phyloP scores from a whole-genome alignment of 2,888 invertebrate genomes.

The Ennomos erosarius region DNA sequence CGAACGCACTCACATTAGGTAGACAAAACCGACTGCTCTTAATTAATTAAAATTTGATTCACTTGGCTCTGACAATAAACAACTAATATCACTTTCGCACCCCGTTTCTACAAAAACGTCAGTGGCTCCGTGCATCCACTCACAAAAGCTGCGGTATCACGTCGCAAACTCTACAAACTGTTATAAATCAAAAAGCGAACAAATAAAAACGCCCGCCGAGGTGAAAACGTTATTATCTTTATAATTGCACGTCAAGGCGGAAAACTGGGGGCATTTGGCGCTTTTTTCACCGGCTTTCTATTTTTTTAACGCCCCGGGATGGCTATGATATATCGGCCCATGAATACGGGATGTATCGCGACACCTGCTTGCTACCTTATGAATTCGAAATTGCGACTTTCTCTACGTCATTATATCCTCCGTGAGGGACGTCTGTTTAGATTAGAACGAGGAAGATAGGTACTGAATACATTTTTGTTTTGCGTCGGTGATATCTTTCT shows the following conservation, averaged over 20 bases:
- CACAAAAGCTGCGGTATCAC: slow-evolving; percentile 31
- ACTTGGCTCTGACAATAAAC: slow-evolving; percentile 5
- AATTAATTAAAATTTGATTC: neutral
- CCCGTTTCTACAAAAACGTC: slow-evolving; percentile 10
- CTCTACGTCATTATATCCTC: slow-evolving; percentile 66
- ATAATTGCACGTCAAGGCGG: slow-evolving; percentile 84
- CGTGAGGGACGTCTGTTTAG: slow-evolving; percentile 40
- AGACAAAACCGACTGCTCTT: slow-evolving; percentile 45
- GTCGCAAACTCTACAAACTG: slow-evolving; percentile 61
- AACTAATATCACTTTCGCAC: slow-evolving; percentile 6
- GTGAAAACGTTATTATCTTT: slow-evolving; percentile 85
- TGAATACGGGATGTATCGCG: slow-evolving; percentile 82
- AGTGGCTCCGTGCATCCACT: slow-evolving; percentile 12
- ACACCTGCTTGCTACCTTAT: slow-evolving; percentile 78
- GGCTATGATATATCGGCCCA: slow-evolving; percentile 81
- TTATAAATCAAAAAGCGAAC: slow-evolving; percentile 80
- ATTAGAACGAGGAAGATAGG: slow-evolving; percentile 35
- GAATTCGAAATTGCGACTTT: slow-evolving; percentile 76
- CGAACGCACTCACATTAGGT: slow-evolving; percentile 56
- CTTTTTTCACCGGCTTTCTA: slow-evolving; percentile 60
- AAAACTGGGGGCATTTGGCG: slow-evolving; percentile 60
- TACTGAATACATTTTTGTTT: slow-evolving; percentile 23
- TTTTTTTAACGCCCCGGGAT: slow-evolving; percentile 56
- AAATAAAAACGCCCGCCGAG: slow-evolving; percentile 80
- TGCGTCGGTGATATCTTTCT: slow-evolving; percentile 16